Base-by-base conservation (phyloP, 2,888 invertebrate genomes). In the Euphydryas editha region DNA sequence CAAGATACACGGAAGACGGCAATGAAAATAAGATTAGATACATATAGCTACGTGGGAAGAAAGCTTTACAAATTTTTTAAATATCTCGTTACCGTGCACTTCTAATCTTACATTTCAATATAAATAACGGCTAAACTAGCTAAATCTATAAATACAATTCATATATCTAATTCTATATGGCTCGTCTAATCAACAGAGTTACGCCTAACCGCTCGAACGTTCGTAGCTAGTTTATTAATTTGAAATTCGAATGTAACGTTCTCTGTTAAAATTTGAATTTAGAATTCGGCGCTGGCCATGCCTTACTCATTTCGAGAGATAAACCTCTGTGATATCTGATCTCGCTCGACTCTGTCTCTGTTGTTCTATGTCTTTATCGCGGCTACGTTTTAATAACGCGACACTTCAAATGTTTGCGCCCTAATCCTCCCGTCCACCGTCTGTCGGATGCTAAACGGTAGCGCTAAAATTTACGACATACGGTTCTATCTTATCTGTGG, bases 401-500 rank as follows among this genome's bases (percentile, higher is more conserved):
- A 82, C 77, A 79, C 77, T 51, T 71, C 69, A 74, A 72, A 72
- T 91, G 86, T 92, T 91, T 92, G 87, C 81, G 68, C 73, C 68
- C 80, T 91, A 90, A 92, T 90, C 89, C 89, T 80, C 77, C 77
- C 84, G 80, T 86, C 84, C 86, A 84, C 78, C 77, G 77, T 85
- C 80, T 88, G 88, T 86, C 84, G 80, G 81, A 88, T 84, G 85
- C 86, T 86, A 87, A 90, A 92, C 92, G 88, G 92, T 92, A 91
- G 92, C 88, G 81, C 80, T 82, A 73, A 81, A 80, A 84, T 85
- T 84, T 85, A 88, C 88, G 90, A 92, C 92, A 92, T 90, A 90
- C 87, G 90, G 90, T 81, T 89, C 86, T 92, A 92, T 92, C 92
- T 92, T 92, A 92, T 92, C 92, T 86, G 74, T 84, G 83, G 74